Percentiles rank a stretch among this genome's conserved stretches.
phyloP scores from a whole-genome alignment of 2,888 invertebrate species.

The Lacanobia wlatinum region DNA sequence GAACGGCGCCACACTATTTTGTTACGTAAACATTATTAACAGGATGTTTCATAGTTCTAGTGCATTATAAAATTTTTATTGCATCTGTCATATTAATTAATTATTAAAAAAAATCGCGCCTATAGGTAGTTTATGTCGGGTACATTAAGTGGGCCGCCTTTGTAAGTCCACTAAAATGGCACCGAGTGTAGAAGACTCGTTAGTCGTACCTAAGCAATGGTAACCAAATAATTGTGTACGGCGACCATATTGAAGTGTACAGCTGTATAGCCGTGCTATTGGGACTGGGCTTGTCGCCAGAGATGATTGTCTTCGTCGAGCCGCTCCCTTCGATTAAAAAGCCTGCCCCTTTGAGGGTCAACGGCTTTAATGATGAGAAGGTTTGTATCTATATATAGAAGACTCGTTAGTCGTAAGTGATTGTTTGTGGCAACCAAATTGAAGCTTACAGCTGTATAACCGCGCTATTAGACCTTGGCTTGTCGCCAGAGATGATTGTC shows the following conservation, averaged over 20 bases:
- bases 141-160: no score
- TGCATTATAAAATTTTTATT: no score
- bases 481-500: constrained; percentile 89
- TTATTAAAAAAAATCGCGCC: no score
- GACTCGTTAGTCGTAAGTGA: constrained; percentile 75
- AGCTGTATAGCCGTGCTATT: constrained; percentile 92
- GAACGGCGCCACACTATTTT: no score
- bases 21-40: no score
- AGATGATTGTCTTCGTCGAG: constrained; percentile 91
- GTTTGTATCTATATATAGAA: constrained; percentile 67
- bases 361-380: constrained; percentile 86
- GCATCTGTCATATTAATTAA: no score
- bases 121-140: no score
- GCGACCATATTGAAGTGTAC: constrained; percentile 92
- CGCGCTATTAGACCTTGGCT: constrained; percentile 91
- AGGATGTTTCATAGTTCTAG: no score
- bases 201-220: constrained; percentile 55
- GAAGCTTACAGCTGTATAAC: constrained; percentile 93
- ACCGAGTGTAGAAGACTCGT: constrained; percentile 60
- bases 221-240: constrained; percentile 91
- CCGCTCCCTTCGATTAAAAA: constrained; percentile 84
- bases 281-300: constrained; percentile 90
- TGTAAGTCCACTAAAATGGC: no score
- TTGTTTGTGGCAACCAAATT: constrained; percentile 93
- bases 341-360: constrained; percentile 76